Percentiles rank a stretch among this genome's conserved stretches.
Evolutionary conservation across 92 coral and sea anemone genomes (phyloP).

Genomic region (Montipora capitata): DNA sequence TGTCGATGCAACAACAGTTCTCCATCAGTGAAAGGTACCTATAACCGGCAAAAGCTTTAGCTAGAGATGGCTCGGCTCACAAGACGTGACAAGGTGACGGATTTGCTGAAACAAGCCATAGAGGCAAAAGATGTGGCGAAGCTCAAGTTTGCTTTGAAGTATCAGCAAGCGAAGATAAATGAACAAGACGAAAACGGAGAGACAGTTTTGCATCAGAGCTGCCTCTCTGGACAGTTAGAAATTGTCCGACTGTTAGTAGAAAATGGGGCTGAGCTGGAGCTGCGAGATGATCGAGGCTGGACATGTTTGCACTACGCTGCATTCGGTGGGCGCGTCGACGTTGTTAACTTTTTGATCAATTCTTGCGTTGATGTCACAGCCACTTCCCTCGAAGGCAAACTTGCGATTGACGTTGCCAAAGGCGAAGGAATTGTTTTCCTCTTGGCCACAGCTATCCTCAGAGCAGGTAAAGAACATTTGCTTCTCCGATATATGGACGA

Average conservation of each 20-base stretch:
- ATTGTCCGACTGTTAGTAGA: slow-evolving; percentile 81
- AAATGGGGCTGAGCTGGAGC: slow-evolving; percentile 86
- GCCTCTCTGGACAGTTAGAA: slow-evolving; percentile 85
- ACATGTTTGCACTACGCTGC: slow-evolving; percentile 91
- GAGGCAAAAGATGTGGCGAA: slow-evolving; percentile 88
- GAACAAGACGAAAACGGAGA: slow-evolving; percentile 88
- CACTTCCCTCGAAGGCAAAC: slow-evolving; percentile 80
- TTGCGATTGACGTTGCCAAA: slow-evolving; percentile 87
- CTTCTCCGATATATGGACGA: slow-evolving; percentile 81
- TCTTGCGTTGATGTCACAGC: slow-evolving; percentile 87
- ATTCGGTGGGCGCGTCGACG: slow-evolving; percentile 78
- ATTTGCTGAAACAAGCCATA: slow-evolving; percentile 80
- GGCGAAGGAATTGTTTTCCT: slow-evolving; percentile 94
- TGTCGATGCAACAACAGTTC: neutral
- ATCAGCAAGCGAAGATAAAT: slow-evolving; percentile 70
- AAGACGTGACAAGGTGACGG: slow-evolving; percentile 26
- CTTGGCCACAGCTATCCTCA: slow-evolving; percentile 84
- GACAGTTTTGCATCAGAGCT: slow-evolving; percentile 88
- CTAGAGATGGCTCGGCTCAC: slow-evolving; percentile 24
- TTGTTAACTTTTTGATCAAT: slow-evolving; percentile 74
- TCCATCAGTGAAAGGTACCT: neutral
- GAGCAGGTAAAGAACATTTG: slow-evolving; percentile 86
- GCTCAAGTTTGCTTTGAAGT: slow-evolving; percentile 81
- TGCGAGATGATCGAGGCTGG: slow-evolving; percentile 88
- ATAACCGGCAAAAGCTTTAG: neutral